Evolutionary conservation across 2,888 invertebrate genomes (phyloP), one percentile per base, ranked within the genome.

Genomic region (Mesorhabditis sp.): DNA sequence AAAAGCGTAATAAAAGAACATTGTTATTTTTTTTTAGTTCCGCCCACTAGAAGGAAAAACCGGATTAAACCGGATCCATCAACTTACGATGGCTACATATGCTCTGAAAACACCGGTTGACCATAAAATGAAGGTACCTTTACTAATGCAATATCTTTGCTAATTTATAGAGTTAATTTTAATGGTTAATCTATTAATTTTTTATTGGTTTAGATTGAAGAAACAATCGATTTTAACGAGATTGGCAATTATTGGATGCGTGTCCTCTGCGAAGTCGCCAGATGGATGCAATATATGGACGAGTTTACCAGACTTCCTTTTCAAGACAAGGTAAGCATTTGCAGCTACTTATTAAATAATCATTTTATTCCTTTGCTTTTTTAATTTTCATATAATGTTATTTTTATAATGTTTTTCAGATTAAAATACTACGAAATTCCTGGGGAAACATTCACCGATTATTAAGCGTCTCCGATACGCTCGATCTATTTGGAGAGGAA

Each of bases 191-290:
- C 28, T 28, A 28, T 28, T 28, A 28, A 28, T 28, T 28, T 28
- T 28, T 28, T 28, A 28, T 28, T 28, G 7, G 2, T 50, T 50
- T n/a, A 50, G 58, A 50, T 50, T 50, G 7, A 13, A n/a, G 58
- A 50, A 50, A 50, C n/a, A 10, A 10, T 50, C 10, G 58, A 50
- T n/a, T 13, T 50, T n/a, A 50, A 50, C 58, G 10, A 50, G 2
- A 50, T 50, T 50, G 58, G 58, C n/a, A n/a, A n/a, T n/a, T 50
- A 50, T 50, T 50, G 58, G 58, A 50, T n/a, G 10, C 58, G 58
- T 50, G 58, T 50, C 10, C n/a, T 50, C 7, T 10, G 7, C 58
- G 58, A 50, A 13, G 58, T 50, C 10, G 58, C 58, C 58, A 10
- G n/a, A 50, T 50, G 58, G 58, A 50, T 50, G 58, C 58, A 50